A percentile compares a stretch with the other conserved stretches of the same genome.
Evolutionary conservation across 2,797 vertebrate genomes (phyloP).

Genomic region (Sebastiscus tertius): DNA sequence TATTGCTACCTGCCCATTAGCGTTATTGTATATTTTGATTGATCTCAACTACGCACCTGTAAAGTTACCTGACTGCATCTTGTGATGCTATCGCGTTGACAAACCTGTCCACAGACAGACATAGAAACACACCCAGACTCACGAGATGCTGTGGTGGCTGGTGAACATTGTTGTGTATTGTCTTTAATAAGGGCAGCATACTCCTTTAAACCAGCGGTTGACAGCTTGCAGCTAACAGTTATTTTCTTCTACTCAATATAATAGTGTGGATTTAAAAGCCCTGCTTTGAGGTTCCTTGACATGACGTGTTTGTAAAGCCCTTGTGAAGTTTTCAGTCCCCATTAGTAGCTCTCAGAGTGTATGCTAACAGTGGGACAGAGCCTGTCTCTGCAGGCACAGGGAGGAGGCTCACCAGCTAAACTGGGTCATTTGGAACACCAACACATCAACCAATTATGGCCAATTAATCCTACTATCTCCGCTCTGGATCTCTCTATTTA

Average conservation of each 20-base stretch:
- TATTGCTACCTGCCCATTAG: background rate
- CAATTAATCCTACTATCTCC: constrained; percentile 68
- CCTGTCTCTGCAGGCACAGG: background rate
- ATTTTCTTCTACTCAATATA: too few species aligned
- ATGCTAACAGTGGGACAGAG: background rate
- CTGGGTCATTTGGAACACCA: constrained; percentile 71
- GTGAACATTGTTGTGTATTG: too few species aligned
- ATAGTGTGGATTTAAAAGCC: too few species aligned
- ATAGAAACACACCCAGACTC: too few species aligned
- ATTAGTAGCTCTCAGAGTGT: background rate
- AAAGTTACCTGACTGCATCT: too few species aligned
- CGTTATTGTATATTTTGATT: background rate
- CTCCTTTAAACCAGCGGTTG: background rate
- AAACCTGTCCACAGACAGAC: too few species aligned
- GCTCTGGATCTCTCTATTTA: constrained; percentile 57
- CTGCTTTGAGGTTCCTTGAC: background rate
- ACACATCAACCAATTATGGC: constrained; percentile 66
- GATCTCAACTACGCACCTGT: too few species aligned
- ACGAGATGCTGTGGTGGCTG: too few species aligned
- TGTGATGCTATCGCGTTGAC: too few species aligned
- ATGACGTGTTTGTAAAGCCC: background rate
- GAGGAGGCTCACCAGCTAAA: constrained; percentile 40
- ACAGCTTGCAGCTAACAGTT: background rate
- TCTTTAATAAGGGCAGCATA: background rate
- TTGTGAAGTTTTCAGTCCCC: background rate